Conservation (phyloP, 2,113 vertebrate species). For the Periophthalmus modestus region DNA sequence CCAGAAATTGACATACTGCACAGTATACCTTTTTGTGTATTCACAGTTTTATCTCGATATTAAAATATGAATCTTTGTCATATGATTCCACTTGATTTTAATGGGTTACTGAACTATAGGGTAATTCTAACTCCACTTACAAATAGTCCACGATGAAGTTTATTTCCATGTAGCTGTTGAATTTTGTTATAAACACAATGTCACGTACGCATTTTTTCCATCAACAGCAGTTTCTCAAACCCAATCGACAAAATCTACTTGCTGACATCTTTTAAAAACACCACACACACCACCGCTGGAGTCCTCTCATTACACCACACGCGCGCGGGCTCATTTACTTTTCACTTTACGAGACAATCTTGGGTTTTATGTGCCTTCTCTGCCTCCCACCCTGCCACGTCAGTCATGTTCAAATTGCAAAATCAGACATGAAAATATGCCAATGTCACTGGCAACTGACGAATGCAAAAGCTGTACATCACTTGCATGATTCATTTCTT, state of each 20-base stretch:
- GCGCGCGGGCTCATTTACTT: constrained; percentile 19
- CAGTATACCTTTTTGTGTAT: no score
- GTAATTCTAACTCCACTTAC: neutral
- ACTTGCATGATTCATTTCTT: constrained; percentile 30
- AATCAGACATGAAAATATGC: constrained; percentile 20
- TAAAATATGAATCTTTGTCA: no score
- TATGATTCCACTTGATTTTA: neutral
- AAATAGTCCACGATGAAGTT: neutral
- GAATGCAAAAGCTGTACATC: constrained; percentile 12
- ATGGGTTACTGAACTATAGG: neutral
- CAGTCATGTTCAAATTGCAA: constrained; percentile 12
- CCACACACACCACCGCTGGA: neutral
- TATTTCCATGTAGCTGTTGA: neutral
- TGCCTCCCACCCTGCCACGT: constrained; percentile 11
- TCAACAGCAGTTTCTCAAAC: neutral
- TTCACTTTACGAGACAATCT: constrained; percentile 18
- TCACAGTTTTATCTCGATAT: neutral
- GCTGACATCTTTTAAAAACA: constrained; percentile 14
- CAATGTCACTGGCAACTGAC: constrained; percentile 10
- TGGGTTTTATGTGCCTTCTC: constrained; percentile 9
- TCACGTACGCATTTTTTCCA: neutral
- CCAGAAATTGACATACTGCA: no score
- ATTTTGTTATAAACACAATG: neutral
- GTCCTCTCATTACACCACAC: constrained; percentile 6
- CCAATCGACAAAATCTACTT: neutral